These are phyloP conservation scores for Melanostoma scalare DNA, from an alignment of 2,888 invertebrate species.

Conservation along the genomic window DNA sequence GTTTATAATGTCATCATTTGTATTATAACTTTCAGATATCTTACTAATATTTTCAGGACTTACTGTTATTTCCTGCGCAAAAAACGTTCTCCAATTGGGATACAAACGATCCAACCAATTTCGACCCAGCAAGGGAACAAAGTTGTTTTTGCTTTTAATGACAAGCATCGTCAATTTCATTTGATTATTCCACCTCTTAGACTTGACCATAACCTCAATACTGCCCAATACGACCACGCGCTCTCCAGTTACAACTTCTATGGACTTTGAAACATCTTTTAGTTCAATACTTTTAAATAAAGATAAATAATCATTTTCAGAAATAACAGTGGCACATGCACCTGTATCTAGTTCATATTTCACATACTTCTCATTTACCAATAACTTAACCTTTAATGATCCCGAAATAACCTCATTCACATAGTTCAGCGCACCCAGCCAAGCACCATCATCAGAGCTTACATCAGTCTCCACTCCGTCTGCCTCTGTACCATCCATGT, in stretches of 20 bases:
- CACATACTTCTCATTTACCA: constrained; percentile 28
- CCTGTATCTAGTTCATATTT: constrained; percentile 28
- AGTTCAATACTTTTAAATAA: constrained; percentile 15
- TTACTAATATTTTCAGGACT: too few relatives aligned
- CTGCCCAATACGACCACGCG: constrained; percentile 29
- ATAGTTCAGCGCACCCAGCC: constrained; percentile 7
- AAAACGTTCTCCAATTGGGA: too few relatives aligned
- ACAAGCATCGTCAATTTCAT: too few relatives aligned
- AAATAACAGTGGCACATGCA: constrained; percentile 19
- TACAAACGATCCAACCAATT: neutral
- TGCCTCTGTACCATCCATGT: constrained; percentile 4
- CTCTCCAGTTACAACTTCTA: constrained; percentile 13
- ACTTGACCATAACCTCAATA: constrained; percentile 30
- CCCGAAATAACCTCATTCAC: too few relatives aligned
- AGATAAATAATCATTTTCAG: constrained; percentile 11
- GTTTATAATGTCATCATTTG: neutral
- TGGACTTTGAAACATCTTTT: too few relatives aligned
- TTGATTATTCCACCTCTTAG: neutral
- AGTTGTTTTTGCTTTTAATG: neutral
- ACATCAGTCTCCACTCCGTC: neutral
- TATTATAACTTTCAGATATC: neutral
- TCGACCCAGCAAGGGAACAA: constrained; percentile 17
- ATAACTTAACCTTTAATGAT: constrained; percentile 24
- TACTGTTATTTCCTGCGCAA: too few relatives aligned
- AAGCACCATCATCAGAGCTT: constrained; percentile 28